Evolutionary conservation across 2,888 invertebrate genomes (phyloP), one percentile per base, ranked within the genome.

Genomic region (Lasioglossum marginatum): DNA sequence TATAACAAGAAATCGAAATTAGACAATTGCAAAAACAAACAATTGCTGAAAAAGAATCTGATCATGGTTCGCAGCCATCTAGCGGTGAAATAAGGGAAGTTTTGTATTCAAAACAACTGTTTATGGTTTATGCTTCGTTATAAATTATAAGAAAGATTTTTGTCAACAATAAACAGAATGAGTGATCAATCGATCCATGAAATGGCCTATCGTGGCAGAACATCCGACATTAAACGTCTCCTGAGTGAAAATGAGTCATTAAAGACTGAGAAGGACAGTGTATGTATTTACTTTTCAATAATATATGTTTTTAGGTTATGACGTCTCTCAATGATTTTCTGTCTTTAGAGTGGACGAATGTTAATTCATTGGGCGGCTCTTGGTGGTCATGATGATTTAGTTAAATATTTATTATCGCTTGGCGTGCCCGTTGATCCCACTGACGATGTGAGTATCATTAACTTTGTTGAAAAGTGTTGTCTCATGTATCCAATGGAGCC

Each of bases 361-460:
- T 95, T 98, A 34, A 95, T 98, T 88, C 98, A 98, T 94, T 98
- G 98, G 97, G 97, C 98, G 60, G 96, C 97, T 76, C 96, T 98
- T 79, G 97, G 98, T 87, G 98, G 98, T 37, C 97, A 97, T 95
- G 96, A 97, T 72, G 97, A 97, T 89, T 95, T 98, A 77, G 97
- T 98, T 0, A 96, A 96, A 76, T 96, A 96, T 94, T 95, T 98
- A 70, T 94, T 98, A 66, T 97, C 97, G 81, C 95, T 96, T 68
- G 97, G 97, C 10, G 96, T 97, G 88, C 96, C 97, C 75, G 95
- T 97, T 70, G 97, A 98, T 94, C 96, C 97, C 74, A 91, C 95
- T 12, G 98, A 98, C 95, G 98, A 98, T 92, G 96, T 96, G 95
- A 95, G 95, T 94, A 6, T 14, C 5, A 14, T 23, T 48, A 45